Evolutionary conservation across 1,140 invertebrate genomes (phyloP).

Genomic region (Pantala flavescens): DNA sequence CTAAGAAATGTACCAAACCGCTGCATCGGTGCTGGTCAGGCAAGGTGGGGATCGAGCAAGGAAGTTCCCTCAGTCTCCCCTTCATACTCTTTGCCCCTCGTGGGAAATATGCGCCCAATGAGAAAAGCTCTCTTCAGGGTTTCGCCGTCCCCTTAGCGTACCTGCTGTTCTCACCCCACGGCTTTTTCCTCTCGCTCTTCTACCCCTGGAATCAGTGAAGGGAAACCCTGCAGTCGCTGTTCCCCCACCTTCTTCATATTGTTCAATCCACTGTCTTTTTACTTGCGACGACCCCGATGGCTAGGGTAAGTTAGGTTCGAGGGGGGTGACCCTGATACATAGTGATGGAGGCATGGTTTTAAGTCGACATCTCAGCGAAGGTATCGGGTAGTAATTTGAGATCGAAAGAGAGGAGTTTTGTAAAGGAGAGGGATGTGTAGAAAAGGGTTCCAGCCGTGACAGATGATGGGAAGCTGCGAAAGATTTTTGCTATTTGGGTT

Average conservation of each 20-base stretch:
- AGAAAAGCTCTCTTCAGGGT: background rate
- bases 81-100: background rate
- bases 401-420: too few relatives aligned
- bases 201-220: background rate
- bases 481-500: too few relatives aligned
- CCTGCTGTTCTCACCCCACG: background rate
- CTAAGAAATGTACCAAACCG: background rate
- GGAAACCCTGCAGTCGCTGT: background rate
- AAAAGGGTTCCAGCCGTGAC: too few relatives aligned
- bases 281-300: background rate
- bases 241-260: background rate
- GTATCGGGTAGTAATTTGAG: too few relatives aligned
- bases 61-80: background rate
- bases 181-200: background rate
- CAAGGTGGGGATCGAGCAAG: background rate
- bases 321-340: constrained; percentile 2
- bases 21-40: background rate
- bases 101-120: background rate
- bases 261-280: constrained; percentile 6
- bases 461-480: too few relatives aligned
- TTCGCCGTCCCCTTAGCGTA: background rate
- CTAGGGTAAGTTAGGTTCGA: background rate
- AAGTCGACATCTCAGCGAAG: background rate
- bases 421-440: too few relatives aligned
- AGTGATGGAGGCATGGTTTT: background rate